These are phyloP conservation scores for Lagria hirta DNA, from an alignment of 2,888 invertebrate genomes.

Conservation along the genomic window DNA sequence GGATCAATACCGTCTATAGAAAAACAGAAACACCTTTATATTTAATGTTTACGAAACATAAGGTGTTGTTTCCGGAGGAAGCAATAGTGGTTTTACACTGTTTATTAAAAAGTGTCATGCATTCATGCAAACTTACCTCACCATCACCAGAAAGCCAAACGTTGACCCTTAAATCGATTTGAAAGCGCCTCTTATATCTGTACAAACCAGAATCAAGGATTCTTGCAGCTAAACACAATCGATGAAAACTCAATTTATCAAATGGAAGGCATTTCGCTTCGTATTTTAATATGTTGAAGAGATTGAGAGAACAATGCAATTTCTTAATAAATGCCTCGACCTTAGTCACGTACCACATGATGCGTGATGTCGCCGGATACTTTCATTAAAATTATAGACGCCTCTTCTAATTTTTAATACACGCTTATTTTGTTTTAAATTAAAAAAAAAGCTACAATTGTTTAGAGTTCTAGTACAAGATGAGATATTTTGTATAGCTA, in stretches of 20 bases:
- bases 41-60: too few relatives aligned
- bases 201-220: too few relatives aligned
- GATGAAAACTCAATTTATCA: constrained; percentile 17
- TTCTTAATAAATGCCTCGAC: constrained; percentile 11
- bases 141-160: constrained; percentile 2
- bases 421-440: too few relatives aligned
- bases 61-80: too few relatives aligned
- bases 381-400: constrained; percentile 12
- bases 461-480: too few relatives aligned
- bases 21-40: too few relatives aligned
- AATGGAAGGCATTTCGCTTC: constrained; percentile 12
- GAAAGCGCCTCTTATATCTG: too few relatives aligned
- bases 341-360: constrained; percentile 15
- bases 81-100: too few relatives aligned
- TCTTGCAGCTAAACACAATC: constrained; percentile 8
- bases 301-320: constrained; percentile 15
- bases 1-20: too few relatives aligned
- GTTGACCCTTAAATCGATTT: constrained; percentile 9
- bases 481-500: too few relatives aligned
- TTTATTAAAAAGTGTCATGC: constrained; percentile 9
- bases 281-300: constrained; percentile 10
- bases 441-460: too few relatives aligned
- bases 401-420: too few relatives aligned
- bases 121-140: constrained; percentile 15
- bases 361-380: constrained; percentile 8